Evolutionary conservation across 2,888 invertebrate genomes (phyloP).

Genomic region (Trachelus tabidus): DNA sequence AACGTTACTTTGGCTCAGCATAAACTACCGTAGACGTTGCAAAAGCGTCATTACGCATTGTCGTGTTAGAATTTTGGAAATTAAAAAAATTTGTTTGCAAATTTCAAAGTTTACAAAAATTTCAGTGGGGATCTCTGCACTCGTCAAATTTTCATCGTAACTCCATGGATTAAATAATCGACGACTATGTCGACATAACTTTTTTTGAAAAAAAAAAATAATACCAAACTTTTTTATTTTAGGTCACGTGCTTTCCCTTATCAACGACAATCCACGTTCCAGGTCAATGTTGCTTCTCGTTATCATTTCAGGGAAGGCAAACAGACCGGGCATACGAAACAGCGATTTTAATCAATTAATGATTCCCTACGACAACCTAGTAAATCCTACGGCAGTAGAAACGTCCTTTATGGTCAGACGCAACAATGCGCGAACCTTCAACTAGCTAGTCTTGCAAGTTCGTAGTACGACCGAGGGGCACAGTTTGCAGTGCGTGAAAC

Average conservation of each 20-base stretch:
- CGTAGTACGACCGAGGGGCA: conserved; percentile 9
- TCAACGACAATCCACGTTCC: neutral
- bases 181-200: neutral
- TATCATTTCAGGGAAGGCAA: neutral
- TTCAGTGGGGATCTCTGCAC: no score
- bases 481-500: conserved; percentile 27
- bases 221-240: no score
- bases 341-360: neutral
- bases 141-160: neutral
- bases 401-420: neutral
- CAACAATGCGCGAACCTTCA: neutral
- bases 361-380: neutral
- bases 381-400: neutral
- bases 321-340: neutral
- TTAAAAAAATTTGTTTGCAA: no score
- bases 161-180: neutral
- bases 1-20: no score
- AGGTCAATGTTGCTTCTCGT: neutral
- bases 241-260: neutral
- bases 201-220: no score
- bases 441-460: neutral
- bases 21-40: neutral
- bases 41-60: neutral
- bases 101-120: neutral
- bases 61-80: no score